A percentile compares a stretch with the other conserved stretches of the same genome.
Conservation (phyloP, 1,140 invertebrate species). For the Pararge aegeria region DNA sequence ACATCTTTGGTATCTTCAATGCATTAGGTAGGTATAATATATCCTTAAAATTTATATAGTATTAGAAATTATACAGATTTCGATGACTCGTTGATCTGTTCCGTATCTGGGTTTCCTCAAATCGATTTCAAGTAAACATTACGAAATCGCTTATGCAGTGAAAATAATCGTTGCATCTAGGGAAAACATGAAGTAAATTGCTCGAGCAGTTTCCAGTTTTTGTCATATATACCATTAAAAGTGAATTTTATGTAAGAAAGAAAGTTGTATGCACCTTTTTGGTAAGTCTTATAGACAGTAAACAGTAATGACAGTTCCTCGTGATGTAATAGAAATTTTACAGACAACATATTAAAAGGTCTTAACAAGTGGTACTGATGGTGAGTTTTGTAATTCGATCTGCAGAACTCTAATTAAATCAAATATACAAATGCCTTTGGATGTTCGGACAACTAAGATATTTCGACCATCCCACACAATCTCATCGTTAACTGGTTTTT, state of each 20-base stretch:
- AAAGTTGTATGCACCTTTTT: conserved; percentile 26
- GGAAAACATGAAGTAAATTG: conserved; percentile 23
- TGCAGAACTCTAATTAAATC: not conserved
- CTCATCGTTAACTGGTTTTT: conserved; percentile 17
- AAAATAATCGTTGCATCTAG: conserved; percentile 9
- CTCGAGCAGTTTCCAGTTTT: conserved; percentile 14
- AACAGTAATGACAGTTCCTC: not conserved
- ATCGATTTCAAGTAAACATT: conserved; percentile 21
- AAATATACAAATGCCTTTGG: not conserved
- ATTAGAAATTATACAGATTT: not conserved
- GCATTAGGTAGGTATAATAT: not conserved
- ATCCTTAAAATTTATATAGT: not conserved
- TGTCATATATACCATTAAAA: conserved; percentile 22
- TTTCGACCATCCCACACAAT: conserved; percentile 5
- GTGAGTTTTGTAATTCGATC: not conserved
- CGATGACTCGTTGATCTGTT: not conserved
- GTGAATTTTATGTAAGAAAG: conserved; percentile 36
- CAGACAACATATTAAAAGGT: no score
- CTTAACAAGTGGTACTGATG: no score
- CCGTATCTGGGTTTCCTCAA: conserved; percentile 6
- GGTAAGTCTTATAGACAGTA: not conserved
- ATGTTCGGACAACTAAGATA: not conserved
- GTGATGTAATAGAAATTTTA: not conserved
- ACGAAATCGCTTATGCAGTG: conserved; percentile 7
- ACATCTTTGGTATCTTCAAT: not conserved